Evolutionary conservation across 2,888 invertebrate species (phyloP).

Genomic region (Eupithecia centaureata): DNA sequence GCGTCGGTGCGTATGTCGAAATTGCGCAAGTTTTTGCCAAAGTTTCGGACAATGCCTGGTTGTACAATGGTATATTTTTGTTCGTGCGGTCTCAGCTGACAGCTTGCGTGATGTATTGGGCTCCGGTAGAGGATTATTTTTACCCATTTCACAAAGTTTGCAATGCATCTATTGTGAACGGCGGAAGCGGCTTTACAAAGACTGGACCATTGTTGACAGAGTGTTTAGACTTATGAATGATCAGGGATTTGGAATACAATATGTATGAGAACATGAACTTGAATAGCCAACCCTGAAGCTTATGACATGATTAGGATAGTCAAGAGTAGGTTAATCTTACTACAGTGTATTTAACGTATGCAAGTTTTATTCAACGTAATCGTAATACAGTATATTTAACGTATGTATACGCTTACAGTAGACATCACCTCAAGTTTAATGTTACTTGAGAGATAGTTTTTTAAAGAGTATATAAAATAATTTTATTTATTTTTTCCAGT

Average conservation of each 20-base stretch:
- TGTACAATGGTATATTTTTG: constrained; percentile 81
- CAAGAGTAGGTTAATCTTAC: constrained; percentile 4
- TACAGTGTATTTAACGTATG: background rate
- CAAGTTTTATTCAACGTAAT: too few relatives aligned
- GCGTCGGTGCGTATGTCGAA: constrained; percentile 70
- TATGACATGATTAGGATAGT: constrained; percentile 7
- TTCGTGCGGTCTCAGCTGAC: constrained; percentile 81
- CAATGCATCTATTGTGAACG: constrained; percentile 78
- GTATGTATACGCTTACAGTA: too few relatives aligned
- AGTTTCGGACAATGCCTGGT: constrained; percentile 75
- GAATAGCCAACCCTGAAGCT: constrained; percentile 17
- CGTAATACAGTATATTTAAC: too few relatives aligned
- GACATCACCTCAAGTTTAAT: too few relatives aligned
- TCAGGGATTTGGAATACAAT: constrained; percentile 68
- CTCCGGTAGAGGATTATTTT: constrained; percentile 80
- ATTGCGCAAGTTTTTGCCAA: constrained; percentile 81
- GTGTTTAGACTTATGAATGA: constrained; percentile 68
- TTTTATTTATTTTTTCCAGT: too few relatives aligned
- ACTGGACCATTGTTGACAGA: constrained; percentile 70
- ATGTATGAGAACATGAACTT: constrained; percentile 51
- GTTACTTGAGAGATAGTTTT: too few relatives aligned
- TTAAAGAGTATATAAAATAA: too few relatives aligned
- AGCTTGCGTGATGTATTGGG: constrained; percentile 82
- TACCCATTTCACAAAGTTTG: constrained; percentile 83
- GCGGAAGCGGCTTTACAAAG: constrained; percentile 81